Evolutionary conservation across 2,888 invertebrate species (phyloP).

Genomic region (Drosophila prostipennis): DNA sequence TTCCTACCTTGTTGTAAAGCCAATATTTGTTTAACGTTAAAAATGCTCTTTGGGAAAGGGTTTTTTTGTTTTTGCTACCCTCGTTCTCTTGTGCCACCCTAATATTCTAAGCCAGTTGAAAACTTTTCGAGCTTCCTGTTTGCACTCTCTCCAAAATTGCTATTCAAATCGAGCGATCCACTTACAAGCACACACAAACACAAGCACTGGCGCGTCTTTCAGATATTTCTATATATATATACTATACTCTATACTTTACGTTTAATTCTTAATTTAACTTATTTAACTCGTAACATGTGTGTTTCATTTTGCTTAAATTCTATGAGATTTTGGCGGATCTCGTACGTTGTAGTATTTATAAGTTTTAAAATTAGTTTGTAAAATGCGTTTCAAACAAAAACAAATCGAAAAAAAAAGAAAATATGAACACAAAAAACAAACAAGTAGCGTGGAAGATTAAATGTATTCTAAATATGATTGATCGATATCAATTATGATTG

Average conservation of each 20-base stretch:
- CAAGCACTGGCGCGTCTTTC: constrained; percentile 46
- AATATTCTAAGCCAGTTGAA: constrained; percentile 19
- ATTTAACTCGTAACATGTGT: constrained; percentile 69
- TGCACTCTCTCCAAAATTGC: constrained; percentile 23
- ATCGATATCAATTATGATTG: constrained; percentile 32
- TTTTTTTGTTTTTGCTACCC: constrained; percentile 8
- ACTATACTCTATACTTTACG: constrained; percentile 39
- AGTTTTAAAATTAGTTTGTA: constrained; percentile 72
- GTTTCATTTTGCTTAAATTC: constrained; percentile 66
- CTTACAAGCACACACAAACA: constrained; percentile 44
- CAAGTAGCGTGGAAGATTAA: constrained; percentile 32
- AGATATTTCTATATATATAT: constrained; percentile 27
- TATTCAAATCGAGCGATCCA: constrained; percentile 15
- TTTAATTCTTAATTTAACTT: constrained; percentile 66
- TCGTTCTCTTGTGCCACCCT: constrained; percentile 37
- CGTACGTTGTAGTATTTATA: constrained; percentile 77
- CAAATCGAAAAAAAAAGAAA: constrained; percentile 23
- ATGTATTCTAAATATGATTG: constrained; percentile 57
- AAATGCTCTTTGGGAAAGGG: constrained; percentile 20
- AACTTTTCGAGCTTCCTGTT: constrained; percentile 31
- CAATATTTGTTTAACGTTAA: neutral
- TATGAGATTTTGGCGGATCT: constrained; percentile 76
- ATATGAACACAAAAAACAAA: constrained; percentile 24
- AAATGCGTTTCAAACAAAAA: constrained; percentile 58
- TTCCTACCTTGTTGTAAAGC: neutral